Conservation (phyloP, 2,797 vertebrate genomes). For the Crocodylus rhombifer region DNA sequence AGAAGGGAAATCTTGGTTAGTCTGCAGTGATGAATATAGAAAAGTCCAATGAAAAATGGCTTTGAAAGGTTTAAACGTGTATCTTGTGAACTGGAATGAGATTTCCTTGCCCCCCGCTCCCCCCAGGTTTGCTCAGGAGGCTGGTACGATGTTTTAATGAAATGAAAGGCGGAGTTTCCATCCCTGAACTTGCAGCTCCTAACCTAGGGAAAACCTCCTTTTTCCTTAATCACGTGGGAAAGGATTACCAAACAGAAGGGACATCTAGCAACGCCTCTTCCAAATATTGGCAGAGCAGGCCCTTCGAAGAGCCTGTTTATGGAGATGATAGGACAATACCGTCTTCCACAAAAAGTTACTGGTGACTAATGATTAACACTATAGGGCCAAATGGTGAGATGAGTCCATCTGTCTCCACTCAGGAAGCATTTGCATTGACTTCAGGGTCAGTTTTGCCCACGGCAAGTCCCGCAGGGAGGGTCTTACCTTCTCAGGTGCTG, state of each 20-base stretch:
- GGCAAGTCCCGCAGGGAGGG: accelerated
- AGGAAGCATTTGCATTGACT: not conserved
- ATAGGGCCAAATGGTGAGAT: not conserved
- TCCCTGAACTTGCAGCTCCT: constrained; percentile 35
- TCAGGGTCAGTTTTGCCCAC: not conserved
- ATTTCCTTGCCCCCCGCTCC: constrained; percentile 33
- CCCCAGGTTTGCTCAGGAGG: constrained; percentile 48
- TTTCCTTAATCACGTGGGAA: not conserved
- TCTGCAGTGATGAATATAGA: constrained; percentile 75
- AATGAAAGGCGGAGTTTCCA: constrained; percentile 31
- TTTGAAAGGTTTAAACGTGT: constrained; percentile 76
- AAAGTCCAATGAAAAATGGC: constrained; percentile 81
- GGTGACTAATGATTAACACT: not conserved
- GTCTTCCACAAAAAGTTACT: not conserved
- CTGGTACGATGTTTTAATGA: constrained; percentile 72
- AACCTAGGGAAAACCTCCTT: not conserved
- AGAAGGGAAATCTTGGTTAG: constrained; percentile 72
- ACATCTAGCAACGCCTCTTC: accelerated
- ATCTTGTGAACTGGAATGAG: constrained; percentile 56
- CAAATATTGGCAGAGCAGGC: not conserved
- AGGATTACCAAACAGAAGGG: not conserved
- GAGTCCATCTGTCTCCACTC: not conserved
- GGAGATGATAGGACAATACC: not conserved
- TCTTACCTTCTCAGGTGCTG: not conserved
- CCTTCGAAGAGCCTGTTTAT: not conserved